Percentiles rank a stretch among this genome's conserved stretches.
Evolutionary conservation across 2,113 vertebrate species (phyloP).

Genomic region (Leptodactylus fuscus): DNA sequence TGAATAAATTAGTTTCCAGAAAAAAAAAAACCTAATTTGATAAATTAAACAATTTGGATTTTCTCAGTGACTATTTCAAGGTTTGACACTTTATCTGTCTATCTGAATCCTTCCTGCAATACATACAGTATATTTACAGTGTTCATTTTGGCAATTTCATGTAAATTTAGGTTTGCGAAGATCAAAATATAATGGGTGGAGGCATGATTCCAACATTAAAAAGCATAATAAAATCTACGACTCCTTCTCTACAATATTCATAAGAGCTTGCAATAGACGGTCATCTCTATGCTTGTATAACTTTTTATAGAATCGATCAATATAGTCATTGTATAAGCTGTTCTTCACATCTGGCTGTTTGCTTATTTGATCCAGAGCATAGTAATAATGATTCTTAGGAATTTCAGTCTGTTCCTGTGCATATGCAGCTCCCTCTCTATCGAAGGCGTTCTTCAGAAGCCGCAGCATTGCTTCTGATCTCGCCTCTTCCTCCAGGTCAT

Average conservation of each 20-base stretch:
- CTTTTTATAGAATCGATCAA: constrained; percentile 91
- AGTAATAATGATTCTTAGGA: constrained; percentile 83
- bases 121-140: neutral
- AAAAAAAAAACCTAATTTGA: too few relatives aligned
- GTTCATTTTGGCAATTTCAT: neutral
- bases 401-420: constrained; percentile 71
- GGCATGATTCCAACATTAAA: constrained; percentile 68
- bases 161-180: constrained; percentile 47
- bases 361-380: constrained; percentile 87
- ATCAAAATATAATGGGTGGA: constrained; percentile 63
- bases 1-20: too few relatives aligned
- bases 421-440: constrained; percentile 68
- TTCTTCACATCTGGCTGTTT: constrained; percentile 76
- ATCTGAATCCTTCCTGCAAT: neutral
- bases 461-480: constrained; percentile 80
- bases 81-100: neutral
- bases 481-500: constrained; percentile 64
- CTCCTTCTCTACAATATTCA: constrained; percentile 84
- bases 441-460: constrained; percentile 88
- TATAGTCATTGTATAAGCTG: constrained; percentile 87
- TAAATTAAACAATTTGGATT: too few relatives aligned
- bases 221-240: constrained; percentile 67
- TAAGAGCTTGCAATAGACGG: constrained; percentile 88
- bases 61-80: neutral
- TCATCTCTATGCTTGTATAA: constrained; percentile 93